These are phyloP conservation scores for Pomatostomus ruficeps DNA, from an alignment of 2,113 vertebrate genomes.

Conservation along the genomic window DNA sequence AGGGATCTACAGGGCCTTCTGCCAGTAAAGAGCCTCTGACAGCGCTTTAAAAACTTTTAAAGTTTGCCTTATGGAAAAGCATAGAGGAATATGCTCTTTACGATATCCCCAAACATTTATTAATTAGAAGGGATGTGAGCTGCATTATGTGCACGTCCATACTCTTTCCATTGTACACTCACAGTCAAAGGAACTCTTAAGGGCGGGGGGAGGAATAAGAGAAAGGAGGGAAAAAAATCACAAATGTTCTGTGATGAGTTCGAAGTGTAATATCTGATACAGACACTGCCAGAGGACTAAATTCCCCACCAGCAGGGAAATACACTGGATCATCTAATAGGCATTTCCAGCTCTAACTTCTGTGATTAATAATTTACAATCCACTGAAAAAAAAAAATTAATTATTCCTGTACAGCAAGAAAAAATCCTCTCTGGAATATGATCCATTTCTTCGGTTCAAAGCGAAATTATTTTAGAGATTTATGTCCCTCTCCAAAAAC, in stretches of 20 bases:
- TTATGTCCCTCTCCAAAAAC: neutral
- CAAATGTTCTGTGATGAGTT: neutral
- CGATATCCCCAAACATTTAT: neutral
- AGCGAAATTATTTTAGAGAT: neutral
- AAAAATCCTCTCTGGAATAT: conserved; percentile 38
- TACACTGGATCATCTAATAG: conserved; percentile 40
- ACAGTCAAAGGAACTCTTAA: neutral
- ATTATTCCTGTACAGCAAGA: conserved; percentile 40
- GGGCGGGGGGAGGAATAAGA: neutral
- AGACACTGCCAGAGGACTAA: conserved; percentile 37
- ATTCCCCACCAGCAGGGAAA: conserved; percentile 11
- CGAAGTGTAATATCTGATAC: neutral
- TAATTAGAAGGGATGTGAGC: neutral
- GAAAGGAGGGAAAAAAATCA: neutral
- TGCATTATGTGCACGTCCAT: neutral
- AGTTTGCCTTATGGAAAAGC: neutral
- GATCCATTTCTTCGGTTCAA: conserved; percentile 20
- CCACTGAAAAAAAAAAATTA: conserved; percentile 7
- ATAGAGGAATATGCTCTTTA: neutral
- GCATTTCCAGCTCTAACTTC: conserved; percentile 58
- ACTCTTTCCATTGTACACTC: neutral
- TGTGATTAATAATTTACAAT: conserved; percentile 67
- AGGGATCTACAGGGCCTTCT: neutral
- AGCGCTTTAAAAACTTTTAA: neutral
- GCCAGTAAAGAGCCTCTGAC: neutral